These are phyloP conservation scores for Phania funesta DNA, from an alignment of 2,888 invertebrate species.

Conservation along the genomic window DNA sequence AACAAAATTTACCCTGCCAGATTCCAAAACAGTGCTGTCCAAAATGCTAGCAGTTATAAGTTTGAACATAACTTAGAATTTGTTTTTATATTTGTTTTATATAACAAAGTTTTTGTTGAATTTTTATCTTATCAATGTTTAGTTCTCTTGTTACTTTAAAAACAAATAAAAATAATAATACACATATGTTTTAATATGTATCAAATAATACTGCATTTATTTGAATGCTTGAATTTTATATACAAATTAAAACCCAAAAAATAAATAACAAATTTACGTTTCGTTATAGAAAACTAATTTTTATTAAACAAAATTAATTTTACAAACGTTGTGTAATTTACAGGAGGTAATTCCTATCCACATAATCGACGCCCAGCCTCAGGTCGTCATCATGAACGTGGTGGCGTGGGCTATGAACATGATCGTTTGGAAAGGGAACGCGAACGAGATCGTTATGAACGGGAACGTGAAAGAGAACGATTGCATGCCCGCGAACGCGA, in stretches of 20 bases:
- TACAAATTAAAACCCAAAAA: constrained; percentile 24
- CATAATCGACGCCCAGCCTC: constrained; percentile 78
- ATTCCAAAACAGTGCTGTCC: background rate
- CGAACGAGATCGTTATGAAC: constrained; percentile 72
- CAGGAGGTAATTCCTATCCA: constrained; percentile 80
- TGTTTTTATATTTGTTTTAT: constrained; percentile 57
- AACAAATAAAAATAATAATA: constrained; percentile 33
- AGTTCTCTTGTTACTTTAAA: constrained; percentile 62
- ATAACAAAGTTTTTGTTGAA: constrained; percentile 57
- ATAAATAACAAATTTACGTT: constrained; percentile 57
- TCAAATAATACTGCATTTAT: constrained; percentile 61
- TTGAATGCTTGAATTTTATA: constrained; percentile 61
- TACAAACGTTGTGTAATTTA: constrained; percentile 66
- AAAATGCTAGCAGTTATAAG: constrained; percentile 10
- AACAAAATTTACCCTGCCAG: background rate
- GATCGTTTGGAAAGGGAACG: constrained; percentile 74
- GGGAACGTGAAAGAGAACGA: constrained; percentile 76
- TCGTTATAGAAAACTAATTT: background rate
- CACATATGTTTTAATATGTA: constrained; percentile 14
- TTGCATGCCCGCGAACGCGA: constrained; percentile 80
- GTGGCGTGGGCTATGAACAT: constrained; percentile 71
- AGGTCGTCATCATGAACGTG: constrained; percentile 76
- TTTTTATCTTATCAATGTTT: constrained; percentile 49
- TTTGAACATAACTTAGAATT: constrained; percentile 46
- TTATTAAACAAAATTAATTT: constrained; percentile 25